Base-by-base conservation (phyloP, 2,888 invertebrate species). In the Lymantria dispar region DNA sequence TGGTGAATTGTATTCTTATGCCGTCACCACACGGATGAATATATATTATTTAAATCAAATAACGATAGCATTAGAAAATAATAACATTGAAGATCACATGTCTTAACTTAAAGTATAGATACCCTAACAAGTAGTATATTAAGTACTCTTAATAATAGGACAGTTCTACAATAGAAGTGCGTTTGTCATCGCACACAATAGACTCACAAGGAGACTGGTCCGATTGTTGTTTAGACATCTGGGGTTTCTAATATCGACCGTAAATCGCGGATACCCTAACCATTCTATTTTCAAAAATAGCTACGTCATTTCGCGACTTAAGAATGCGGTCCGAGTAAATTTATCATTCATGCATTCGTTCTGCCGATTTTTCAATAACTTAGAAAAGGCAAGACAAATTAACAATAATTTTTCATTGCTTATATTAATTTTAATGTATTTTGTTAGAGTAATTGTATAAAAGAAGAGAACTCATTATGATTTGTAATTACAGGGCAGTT, bases 151-250 rank as follows among this genome's bases (percentile, higher is more conserved):
- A 79, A 87, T 87, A 87, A 86, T 81, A 74, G 82, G 68, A 69
- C 58, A 60, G 65, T 67, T 52, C 62, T 57, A 89, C 87, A 90
- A 89, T 84, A 63, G 87, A 53, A 51, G 62, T 60, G 64, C 83
- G 84, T 83, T 85, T 81, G 78, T 83, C 85, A 78, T 65, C 53
- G 60, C 45, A 66, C 70, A 87, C 86, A 89, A 87, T 76, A 69
- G 74, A 49, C 59, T 58, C 64, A 60, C 68, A 66, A 67, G 67
- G 60, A 67, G 64, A 76, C 70, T 75, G 72, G 64, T 65, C 61
- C 85, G 72, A 76, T 83, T 83, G 78, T 82, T 86, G 83, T 87
- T 85, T 85, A 78, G 87, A 87, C 90, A 90, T 91, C 87, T 90
- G 89, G 87, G 86, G 81, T 80, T 78, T 74, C 74, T 69, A 69